Evolutionary conservation across 2,797 vertebrate species (phyloP).

Genomic region (Strix occidentalis): DNA sequence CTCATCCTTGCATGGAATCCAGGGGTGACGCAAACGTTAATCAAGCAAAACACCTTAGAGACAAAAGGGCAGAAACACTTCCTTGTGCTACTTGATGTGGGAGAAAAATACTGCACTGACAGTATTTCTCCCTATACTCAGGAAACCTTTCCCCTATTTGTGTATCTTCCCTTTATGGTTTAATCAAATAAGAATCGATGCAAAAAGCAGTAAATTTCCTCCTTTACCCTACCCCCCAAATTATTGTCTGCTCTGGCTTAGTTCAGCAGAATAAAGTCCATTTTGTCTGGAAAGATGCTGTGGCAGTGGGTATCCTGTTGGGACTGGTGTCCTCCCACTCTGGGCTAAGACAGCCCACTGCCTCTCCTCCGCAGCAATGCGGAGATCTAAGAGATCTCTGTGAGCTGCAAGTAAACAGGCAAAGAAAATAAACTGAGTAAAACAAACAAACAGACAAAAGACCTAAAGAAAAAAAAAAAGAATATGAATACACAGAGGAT

Average conservation of each 20-base stretch:
- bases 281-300: accelerated
- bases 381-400: neutral
- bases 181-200: neutral
- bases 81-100: neutral
- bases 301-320: neutral
- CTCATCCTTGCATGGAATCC: neutral
- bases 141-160: neutral
- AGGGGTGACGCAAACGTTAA: neutral
- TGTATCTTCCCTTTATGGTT: neutral
- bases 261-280: neutral
- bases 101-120: neutral
- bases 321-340: neutral
- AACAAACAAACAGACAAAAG: no score
- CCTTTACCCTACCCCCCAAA: neutral
- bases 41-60: neutral
- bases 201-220: neutral
- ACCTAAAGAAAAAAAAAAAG: no score
- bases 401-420: neutral
- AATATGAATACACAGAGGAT: neutral
- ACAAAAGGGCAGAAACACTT: neutral
- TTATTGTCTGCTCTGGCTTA: neutral
- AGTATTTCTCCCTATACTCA: neutral
- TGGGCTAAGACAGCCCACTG: neutral
- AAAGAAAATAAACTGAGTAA: neutral
- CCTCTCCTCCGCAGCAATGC: neutral